Base-by-base conservation (phyloP, 2,113 vertebrate species). In the Equus quagga region DNA sequence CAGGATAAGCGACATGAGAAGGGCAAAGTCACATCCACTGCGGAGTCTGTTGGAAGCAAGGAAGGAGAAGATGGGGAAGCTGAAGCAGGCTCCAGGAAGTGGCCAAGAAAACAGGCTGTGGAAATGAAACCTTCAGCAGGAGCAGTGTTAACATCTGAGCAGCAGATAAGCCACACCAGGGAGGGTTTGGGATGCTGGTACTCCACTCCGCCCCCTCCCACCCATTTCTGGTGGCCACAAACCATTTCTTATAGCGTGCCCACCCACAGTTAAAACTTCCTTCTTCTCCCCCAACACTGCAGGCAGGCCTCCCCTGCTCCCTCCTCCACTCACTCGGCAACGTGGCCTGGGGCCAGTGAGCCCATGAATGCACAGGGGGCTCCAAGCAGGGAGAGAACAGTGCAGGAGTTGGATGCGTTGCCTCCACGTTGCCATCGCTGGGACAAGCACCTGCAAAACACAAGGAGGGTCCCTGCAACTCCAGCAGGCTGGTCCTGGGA, bases 381-480 rank as follows among this genome's bases (percentile, higher is more conserved):
- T 56, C 99, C 99, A 0, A 99, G 98, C 81, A 99, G 98, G 2
- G 99, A 97, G 80, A 99, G 98, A 8, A 99, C 98, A 0, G 99
- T 99, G 97, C 99, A 99, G 58, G 99, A 99, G 98, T 99, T 99
- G 87, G 99, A 99, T 0, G 99, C 99, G 0, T 99, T 99, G 24
- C 99, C 99, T 14, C 99, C 99, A 0, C 99, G 98, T 98, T 99
- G 99, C 99, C 99, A 99, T 54, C 99, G 98, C 98, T 99, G 99
- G 0, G 99, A 99, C 88, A 99, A 15, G 96, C 99, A 99, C 98
- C 99, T 99, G 98, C 11, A 67, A 82, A 23, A 88, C 67, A 98
- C 44, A 90, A 14, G 36, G 72, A 36, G 28, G 24, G 36, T 58
- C 33, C 56, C 85, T 79, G 18, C 11, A 49, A 65, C 36, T 24